These are phyloP conservation scores for human (Homo sapiens) DNA, from an alignment of 2,113 vertebrate genomes.

Conservation along the genomic window GRCh38 chr1:216679001-216679500, in stretches of 20 bases:
- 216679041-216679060: neutral
- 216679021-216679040: neutral
- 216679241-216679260: slow-evolving; percentile 79
- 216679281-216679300: slow-evolving; percentile 96
- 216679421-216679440: slow-evolving; percentile 85
- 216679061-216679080: neutral
- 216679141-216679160: slow-evolving; percentile 66
- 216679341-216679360: slow-evolving; percentile 85
- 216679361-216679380: slow-evolving; percentile 85
- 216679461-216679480: slow-evolving; percentile 85
- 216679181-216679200: slow-evolving; percentile 73
- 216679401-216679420: slow-evolving; percentile 90
- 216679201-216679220: slow-evolving; percentile 62
- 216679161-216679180: slow-evolving; percentile 68
- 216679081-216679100: neutral
- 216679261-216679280: slow-evolving; percentile 87
- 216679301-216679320: slow-evolving; percentile 92
- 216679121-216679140: slow-evolving; percentile 72
- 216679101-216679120: slow-evolving; percentile 65
- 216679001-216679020: neutral
- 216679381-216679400: slow-evolving; percentile 86
- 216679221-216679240: slow-evolving; percentile 55
- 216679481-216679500: slow-evolving; percentile 80
- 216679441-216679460: slow-evolving; percentile 89
- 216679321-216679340: slow-evolving; percentile 85